Evolutionary conservation across 2,888 invertebrate species (phyloP).

Genomic region (Cepaea hortensis): DNA sequence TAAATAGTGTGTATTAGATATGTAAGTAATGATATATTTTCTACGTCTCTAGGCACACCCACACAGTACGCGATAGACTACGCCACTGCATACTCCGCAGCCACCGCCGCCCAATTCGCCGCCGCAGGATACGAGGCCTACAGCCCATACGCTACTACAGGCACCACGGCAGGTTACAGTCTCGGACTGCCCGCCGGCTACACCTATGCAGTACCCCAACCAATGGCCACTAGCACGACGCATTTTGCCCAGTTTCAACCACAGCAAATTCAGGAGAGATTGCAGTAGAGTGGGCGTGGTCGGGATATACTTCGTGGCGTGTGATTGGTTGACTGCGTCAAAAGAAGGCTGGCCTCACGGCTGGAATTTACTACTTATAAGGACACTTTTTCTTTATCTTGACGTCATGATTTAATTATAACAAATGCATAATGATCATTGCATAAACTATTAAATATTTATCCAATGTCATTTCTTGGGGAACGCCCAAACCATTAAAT

Average conservation of each 20-base stretch:
- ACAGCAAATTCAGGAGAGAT: conserved; percentile 69
- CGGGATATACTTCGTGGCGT: not conserved
- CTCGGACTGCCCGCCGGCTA: conserved; percentile 61
- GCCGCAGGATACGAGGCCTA: conserved; percentile 60
- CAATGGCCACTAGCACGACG: conserved; percentile 61
- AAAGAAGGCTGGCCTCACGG: not conserved
- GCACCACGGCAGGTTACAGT: conserved; percentile 35
- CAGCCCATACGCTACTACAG: conserved; percentile 62
- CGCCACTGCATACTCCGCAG: conserved; percentile 61
- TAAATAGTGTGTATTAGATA: too few species aligned
- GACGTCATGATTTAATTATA: too few species aligned
- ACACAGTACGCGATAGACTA: conserved; percentile 61
- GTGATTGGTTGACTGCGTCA: conserved; percentile 34
- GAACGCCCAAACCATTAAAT: too few species aligned
- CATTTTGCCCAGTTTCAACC: conserved; percentile 67
- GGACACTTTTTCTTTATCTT: not conserved
- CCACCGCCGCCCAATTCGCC: conserved; percentile 59
- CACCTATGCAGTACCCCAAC: conserved; percentile 68
- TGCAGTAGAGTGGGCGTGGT: conserved; percentile 60
- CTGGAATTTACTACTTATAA: not conserved
- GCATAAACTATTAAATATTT: too few species aligned
- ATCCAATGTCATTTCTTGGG: too few species aligned
- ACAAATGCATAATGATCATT: too few species aligned
- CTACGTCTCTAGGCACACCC: conserved; percentile 55
- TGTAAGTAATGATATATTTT: not conserved